Percentiles rank a stretch among this genome's conserved stretches.
phyloP scores from a whole-genome alignment of 2,888 invertebrate genomes.

The Phlogophora meticulosa region DNA sequence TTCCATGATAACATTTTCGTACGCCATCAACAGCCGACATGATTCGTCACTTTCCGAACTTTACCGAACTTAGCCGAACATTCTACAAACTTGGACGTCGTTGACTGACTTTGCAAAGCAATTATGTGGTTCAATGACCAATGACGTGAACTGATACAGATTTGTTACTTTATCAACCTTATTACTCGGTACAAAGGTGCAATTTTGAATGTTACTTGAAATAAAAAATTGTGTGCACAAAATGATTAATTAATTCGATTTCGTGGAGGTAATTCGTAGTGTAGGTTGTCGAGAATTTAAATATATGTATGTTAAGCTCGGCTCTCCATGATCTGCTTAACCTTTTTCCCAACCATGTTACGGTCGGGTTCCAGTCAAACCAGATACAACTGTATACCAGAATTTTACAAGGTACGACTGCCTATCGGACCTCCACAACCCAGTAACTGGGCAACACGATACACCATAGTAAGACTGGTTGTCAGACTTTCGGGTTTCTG shows the following conservation, averaged over 20 bases:
- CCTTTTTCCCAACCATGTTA: too few species aligned
- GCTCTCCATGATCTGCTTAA: too few species aligned
- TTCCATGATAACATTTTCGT: conserved; percentile 47
- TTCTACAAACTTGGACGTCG: conserved; percentile 62
- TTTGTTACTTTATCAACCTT: conserved; percentile 28
- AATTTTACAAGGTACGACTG: neutral
- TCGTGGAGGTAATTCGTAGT: conserved; percentile 3
- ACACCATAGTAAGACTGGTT: too few species aligned
- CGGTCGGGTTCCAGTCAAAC: too few species aligned
- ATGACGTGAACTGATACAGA: conserved; percentile 45
- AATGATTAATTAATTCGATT: conserved; percentile 57
- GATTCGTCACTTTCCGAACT: conserved; percentile 62
- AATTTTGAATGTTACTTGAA: conserved; percentile 25
- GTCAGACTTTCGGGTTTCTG: too few species aligned
- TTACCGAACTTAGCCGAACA: conserved; percentile 55
- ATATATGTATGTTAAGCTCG: too few species aligned
- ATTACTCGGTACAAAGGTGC: conserved; percentile 21
- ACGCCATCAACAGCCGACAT: conserved; percentile 46
- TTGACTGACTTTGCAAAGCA: conserved; percentile 62
- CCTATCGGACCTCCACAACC: too few species aligned
- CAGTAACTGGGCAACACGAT: too few species aligned
- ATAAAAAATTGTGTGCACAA: conserved; percentile 49
- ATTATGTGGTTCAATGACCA: conserved; percentile 69
- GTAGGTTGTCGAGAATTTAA: conserved; percentile 12
- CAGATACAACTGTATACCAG: neutral